These are phyloP conservation scores for Xestia sexstrigata DNA, from an alignment of 2,888 invertebrate genomes.

Conservation along the genomic window DNA sequence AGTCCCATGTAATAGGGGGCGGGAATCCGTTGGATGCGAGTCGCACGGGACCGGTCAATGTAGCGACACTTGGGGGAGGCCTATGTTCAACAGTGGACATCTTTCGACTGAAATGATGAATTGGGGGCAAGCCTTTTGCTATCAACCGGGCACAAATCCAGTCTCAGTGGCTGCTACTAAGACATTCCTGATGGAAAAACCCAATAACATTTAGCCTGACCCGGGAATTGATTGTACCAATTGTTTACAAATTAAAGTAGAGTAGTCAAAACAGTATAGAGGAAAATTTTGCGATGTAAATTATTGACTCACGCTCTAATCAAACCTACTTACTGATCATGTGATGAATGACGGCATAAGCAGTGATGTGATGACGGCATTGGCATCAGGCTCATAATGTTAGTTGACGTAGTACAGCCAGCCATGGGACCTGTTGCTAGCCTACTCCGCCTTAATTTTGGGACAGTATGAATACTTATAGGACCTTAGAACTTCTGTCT, in stretches of 20 bases:
- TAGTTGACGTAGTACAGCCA: not conserved
- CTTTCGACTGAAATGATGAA: no score
- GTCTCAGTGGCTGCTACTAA: no score
- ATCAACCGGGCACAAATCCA: no score
- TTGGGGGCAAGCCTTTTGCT: no score
- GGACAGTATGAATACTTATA: not conserved
- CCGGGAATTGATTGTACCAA: not conserved
- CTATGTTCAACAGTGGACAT: no score
- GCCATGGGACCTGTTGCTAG: not conserved
- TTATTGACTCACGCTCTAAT: conserved; percentile 5
- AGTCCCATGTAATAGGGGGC: no score
- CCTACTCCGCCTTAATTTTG: not conserved
- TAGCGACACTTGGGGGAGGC: no score
- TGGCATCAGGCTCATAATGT: not conserved
- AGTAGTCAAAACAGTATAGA: conserved; percentile 4
- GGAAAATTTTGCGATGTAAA: conserved; percentile 18
- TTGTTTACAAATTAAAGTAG: not conserved
- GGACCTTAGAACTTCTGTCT: not conserved
- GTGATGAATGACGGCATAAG: not conserved
- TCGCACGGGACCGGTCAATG: no score
- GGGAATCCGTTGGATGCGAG: no score
- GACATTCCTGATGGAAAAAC: no score
- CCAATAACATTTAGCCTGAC: no score
- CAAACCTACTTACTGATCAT: not conserved
- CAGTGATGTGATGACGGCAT: not conserved